Evolutionary conservation across 2,113 vertebrate genomes (phyloP).

Genomic region (Ammodytes marinus): DNA sequence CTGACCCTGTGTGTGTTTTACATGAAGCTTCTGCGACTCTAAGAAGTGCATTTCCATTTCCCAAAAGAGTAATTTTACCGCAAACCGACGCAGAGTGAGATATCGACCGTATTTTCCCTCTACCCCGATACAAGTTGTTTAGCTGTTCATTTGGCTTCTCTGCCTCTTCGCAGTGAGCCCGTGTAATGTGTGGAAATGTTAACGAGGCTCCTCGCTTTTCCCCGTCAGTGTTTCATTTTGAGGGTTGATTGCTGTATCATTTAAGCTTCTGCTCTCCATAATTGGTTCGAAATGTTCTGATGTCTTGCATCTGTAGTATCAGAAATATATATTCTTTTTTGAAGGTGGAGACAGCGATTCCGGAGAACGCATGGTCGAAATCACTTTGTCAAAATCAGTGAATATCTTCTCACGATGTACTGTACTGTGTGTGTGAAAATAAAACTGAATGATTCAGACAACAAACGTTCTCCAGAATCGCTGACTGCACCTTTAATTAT

Average conservation of each 20-base stretch:
- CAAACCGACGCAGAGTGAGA: constrained; percentile 5
- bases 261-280: not conserved
- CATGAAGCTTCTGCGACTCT: not conserved
- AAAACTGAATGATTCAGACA: not conserved
- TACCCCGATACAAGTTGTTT: constrained; percentile 1
- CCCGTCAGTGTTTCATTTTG: not conserved
- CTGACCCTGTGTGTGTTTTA: not conserved
- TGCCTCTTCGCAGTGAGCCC: constrained; percentile 4
- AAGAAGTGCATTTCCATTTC: constrained; percentile 6
- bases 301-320: not conserved
- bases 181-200: not conserved
- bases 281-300: not conserved
- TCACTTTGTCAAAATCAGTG: too few relatives aligned
- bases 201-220: constrained; percentile 12
- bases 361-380: too few relatives aligned
- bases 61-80: not conserved
- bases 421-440: too few relatives aligned
- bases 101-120: constrained; percentile 14
- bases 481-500: not conserved
- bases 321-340: too few relatives aligned
- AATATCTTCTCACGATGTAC: too few relatives aligned
- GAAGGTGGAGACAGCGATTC: too few relatives aligned
- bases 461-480: not conserved
- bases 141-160: not conserved
- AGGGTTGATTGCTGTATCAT: constrained; percentile 26